Base-by-base conservation (phyloP, 2,797 vertebrate species). In the Pangasius mekongensis region DNA sequence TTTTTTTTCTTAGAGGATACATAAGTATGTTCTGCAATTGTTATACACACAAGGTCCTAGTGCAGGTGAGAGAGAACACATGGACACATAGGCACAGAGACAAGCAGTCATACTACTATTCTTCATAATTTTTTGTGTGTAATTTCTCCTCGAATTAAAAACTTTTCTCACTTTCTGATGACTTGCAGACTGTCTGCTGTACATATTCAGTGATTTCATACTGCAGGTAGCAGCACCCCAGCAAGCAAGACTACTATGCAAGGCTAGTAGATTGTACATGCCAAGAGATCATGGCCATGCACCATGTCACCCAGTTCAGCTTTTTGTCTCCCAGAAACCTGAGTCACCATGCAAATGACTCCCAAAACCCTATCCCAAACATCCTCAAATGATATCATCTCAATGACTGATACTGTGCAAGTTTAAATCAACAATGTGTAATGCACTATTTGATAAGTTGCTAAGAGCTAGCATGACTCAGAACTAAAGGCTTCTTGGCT, bases 201-300 rank as follows among this genome's bases (percentile, higher is more conserved):
- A 16, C 8, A 16, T 7, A 52, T 16, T 9, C 47, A 58, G 54
- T 80, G 36, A 24, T 24, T 56, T 81, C 49, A 3, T 3, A 33
- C 33, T 64, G 18, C 56, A 66, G 36, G 20, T 76, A 43, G 74
- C 27, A 22, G n/a, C 6, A 66, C 81, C 85, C 78, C 78, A 77
- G 86, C 89, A 91, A 81, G 81, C 83, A 76, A 89, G 86, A 89
- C 88, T 56, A 66, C 86, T 67, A 54, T 56, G 5, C 74, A 73
- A 78, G 73, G 54, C 74, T 86, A 47, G 27, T 71, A 71, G 60
- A 84, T 39, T 60, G 27, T 66, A 62, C 9, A 78, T 14, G 47
- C 43, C 20, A 76, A 83, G 83, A 86, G 52, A 87, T 36, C 69
- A 43, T 74, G 84, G 24, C 24, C 24, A 18, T 39, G 49, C 4